Conservation (phyloP, 2,888 invertebrate species). For the Catocala sponsa region DNA sequence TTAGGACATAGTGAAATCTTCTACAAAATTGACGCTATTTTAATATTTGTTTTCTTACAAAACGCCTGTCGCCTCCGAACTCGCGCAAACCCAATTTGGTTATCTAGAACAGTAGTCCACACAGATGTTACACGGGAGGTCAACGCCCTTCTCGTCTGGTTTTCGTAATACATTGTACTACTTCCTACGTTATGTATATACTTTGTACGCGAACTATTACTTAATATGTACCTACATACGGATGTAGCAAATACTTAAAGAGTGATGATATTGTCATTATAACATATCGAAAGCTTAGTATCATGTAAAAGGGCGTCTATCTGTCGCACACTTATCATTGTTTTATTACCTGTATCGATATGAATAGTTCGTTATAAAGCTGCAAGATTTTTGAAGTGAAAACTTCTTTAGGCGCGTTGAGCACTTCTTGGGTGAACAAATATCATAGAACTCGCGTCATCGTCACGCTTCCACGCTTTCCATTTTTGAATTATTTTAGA, state of each 20-base stretch:
- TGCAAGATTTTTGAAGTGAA: no score
- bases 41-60: neutral
- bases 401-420: no score
- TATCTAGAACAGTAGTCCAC: constrained; percentile 26
- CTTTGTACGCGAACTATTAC: constrained; percentile 5
- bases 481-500: no score
- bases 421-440: no score
- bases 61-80: neutral
- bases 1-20: neutral
- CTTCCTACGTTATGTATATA: constrained; percentile 9
- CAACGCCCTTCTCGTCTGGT: constrained; percentile 39
- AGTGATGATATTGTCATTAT: no score
- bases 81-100: constrained; percentile 23
- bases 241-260: neutral
- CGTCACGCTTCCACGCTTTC: no score
- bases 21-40: neutral
- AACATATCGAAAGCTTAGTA: no score
- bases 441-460: no score
- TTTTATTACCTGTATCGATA: no score
- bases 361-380: no score
- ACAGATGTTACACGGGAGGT: constrained; percentile 40
- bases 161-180: constrained; percentile 31
- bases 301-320: no score
- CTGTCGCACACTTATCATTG: no score
- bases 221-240: neutral